Evolutionary conservation across 2,797 vertebrate genomes (phyloP).

Genomic region (Mus minutoides): DNA sequence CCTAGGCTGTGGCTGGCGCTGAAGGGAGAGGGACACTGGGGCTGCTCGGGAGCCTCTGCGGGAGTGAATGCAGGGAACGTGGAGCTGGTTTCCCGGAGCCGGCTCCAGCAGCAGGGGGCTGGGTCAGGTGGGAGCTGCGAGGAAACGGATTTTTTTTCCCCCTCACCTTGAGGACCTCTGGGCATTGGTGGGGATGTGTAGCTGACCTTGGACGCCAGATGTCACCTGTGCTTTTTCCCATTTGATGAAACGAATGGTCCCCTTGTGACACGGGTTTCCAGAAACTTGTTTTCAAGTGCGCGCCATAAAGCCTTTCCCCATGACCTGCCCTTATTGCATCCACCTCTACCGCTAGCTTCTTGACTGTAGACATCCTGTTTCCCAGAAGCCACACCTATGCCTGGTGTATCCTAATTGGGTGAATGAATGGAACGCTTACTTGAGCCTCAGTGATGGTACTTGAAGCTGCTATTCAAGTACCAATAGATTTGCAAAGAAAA

Average conservation of each 20-base stretch:
- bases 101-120: not conserved
- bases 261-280: constrained; percentile 29
- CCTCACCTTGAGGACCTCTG: no score
- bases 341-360: not conserved
- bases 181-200: not conserved
- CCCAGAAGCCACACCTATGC: not conserved
- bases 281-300: constrained; percentile 66
- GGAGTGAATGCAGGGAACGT: not conserved
- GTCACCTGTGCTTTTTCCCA: not conserved
- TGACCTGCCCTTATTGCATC: not conserved
- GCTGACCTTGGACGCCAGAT: not conserved
- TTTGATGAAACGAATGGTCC: not conserved
- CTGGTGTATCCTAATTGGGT: not conserved
- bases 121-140: not conserved
- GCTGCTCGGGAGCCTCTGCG: not conserved
- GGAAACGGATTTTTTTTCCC: not conserved
- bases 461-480: not conserved
- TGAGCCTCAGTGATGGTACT: not conserved
- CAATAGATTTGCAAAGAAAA: not conserved
- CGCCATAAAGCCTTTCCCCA: not conserved
- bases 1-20: not conserved
- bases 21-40: not conserved
- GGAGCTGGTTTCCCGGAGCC: not conserved
- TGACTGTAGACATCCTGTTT: not conserved
- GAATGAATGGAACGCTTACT: constrained; percentile 5